These are phyloP conservation scores for Muschampia plurimacula DNA, from an alignment of 2,888 invertebrate species.

Conservation along the genomic window DNA sequence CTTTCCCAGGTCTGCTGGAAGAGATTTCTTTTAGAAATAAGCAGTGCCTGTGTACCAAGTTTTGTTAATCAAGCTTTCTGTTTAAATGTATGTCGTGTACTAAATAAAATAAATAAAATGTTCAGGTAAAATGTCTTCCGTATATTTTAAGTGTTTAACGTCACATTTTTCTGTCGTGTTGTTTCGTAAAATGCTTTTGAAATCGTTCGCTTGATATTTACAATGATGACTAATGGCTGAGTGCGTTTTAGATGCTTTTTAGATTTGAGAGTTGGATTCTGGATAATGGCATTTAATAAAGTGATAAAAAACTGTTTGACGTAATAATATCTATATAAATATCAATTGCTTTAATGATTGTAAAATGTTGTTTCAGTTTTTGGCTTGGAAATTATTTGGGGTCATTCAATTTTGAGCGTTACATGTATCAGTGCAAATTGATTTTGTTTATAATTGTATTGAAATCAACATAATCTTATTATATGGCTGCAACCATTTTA, in stretches of 20 bases:
- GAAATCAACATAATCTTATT: no score
- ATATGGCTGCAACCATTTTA: no score
- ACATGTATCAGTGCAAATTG: not conserved
- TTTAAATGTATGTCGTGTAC: no score
- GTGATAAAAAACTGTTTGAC: not conserved
- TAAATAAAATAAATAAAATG: not conserved
- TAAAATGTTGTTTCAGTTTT: not conserved
- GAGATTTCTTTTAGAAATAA: no score
- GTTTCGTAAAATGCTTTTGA: conserved; percentile 7
- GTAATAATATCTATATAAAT: no score
- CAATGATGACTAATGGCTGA: conserved; percentile 5
- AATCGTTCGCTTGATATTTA: conserved; percentile 24
- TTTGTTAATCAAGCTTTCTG: no score
- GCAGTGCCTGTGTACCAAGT: no score
- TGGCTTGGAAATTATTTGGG: not conserved
- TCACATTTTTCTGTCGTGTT: conserved; percentile 1
- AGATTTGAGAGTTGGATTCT: no score
- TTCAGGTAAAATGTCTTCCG: conserved; percentile 5
- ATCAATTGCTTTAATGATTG: conserved; percentile 2
- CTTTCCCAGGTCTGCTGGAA: no score
- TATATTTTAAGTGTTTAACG: not conserved
- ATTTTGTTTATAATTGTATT: not conserved
- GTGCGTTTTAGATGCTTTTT: no score
- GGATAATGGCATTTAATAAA: not conserved
- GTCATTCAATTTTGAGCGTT: not conserved